Conservation (phyloP, 2,888 invertebrate species). For the Pollenia labialis region DNA sequence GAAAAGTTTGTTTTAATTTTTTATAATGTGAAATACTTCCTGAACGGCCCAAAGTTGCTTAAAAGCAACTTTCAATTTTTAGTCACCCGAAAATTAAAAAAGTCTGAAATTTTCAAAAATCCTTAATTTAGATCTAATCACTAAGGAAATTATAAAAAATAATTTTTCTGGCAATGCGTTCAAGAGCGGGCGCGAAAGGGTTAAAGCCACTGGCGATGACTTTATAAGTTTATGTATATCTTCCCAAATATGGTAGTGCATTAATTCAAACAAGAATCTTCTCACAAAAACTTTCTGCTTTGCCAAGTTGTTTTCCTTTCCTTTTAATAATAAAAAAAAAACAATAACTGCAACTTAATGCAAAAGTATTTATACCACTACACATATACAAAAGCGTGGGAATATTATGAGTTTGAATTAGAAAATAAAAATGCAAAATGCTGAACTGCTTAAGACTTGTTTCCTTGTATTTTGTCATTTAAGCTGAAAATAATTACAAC, state of each 20-base stretch:
- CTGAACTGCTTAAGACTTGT: conserved; percentile 80
- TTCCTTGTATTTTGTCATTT: conserved; percentile 83
- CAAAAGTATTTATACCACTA: conserved; percentile 33
- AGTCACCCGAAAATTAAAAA: too few species aligned
- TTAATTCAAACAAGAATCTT: conserved; percentile 24
- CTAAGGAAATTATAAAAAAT: too few species aligned
- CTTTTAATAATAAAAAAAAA: conserved; percentile 31
- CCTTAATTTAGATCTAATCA: too few species aligned
- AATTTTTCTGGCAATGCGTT: too few species aligned
- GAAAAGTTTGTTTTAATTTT: too few species aligned
- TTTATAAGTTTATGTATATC: not conserved
- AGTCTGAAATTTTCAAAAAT: too few species aligned
- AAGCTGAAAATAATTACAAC: conserved; percentile 83
- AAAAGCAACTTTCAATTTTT: too few species aligned
- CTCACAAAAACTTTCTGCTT: conserved; percentile 64
- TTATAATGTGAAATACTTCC: too few species aligned
- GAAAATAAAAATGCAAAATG: conserved; percentile 48
- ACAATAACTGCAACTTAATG: conserved; percentile 54
- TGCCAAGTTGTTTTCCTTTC: conserved; percentile 64
- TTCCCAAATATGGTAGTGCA: not conserved
- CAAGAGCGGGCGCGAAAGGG: too few species aligned
- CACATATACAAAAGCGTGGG: conserved; percentile 70
- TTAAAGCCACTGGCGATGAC: too few species aligned
- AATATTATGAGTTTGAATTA: conserved; percentile 67
- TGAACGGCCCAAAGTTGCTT: too few species aligned